phyloP scores from a whole-genome alignment of 2,113 vertebrate species.

The Mesitornis unicolor region DNA sequence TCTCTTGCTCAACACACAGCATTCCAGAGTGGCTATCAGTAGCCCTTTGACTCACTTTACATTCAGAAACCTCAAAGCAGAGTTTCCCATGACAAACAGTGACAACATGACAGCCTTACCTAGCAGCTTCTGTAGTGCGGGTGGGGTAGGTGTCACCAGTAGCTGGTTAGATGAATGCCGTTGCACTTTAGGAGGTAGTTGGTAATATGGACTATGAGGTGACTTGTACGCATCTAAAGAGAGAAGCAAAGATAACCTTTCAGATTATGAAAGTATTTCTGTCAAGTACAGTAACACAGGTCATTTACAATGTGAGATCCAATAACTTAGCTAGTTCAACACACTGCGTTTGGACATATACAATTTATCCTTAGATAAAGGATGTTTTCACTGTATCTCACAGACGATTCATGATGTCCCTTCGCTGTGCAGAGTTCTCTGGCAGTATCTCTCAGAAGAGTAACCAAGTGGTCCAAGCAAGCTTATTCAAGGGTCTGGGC shows the following conservation, averaged over 20 bases:
- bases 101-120: conserved; percentile 71
- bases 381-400: too few species aligned
- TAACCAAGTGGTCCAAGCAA: too few species aligned
- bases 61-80: background rate
- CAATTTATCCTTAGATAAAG: background rate
- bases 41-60: rapidly evolving
- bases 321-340: background rate
- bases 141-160: conserved; percentile 88
- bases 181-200: conserved; percentile 97
- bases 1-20: background rate
- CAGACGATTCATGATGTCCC: too few species aligned
- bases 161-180: conserved; percentile 89
- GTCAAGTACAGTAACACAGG: background rate
- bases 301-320: rapidly evolving
- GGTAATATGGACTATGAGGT: conserved; percentile 94
- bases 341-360: background rate
- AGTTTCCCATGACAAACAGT: background rate
- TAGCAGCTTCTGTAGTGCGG: conserved; percentile 93
- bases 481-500: too few species aligned
- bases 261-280: background rate
- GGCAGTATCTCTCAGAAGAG: too few species aligned
- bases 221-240: conserved; percentile 88
- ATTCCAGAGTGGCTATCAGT: background rate
- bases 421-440: too few species aligned
- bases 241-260: background rate